Base-by-base conservation (phyloP, 2,888 invertebrate species). In the Adelognathus sp. region DNA sequence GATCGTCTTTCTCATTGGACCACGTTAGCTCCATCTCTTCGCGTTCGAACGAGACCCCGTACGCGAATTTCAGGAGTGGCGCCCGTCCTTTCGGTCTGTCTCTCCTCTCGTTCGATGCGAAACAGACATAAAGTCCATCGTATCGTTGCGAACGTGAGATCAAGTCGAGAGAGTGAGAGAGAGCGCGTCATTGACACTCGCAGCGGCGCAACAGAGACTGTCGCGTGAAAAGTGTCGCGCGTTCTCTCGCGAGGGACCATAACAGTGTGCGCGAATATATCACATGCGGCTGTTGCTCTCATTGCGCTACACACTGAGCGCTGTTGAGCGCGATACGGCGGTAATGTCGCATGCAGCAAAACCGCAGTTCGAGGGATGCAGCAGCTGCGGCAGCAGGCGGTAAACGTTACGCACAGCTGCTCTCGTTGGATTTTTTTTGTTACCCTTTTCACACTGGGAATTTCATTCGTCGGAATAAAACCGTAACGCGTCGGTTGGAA, bases 281-380 rank as follows among this genome's bases (percentile, higher is more conserved):
- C 56, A 69, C 52, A 36, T 14, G 9, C 54, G 31, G 6, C 41
- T 69, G 33, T 63, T 54, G 39, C 50, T 63, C 31, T 16, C 11
- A 29, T 3, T 9, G 31, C 33, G n/a, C 54, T 61, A 61, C 41
- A 36, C 60, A n/a, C n/a, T n/a, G n/a, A n/a, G n/a, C n/a, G n/a
- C n/a, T n/a, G n/a, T n/a, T n/a, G n/a, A n/a, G n/a, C n/a, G n/a
- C n/a, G n/a, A n/a, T n/a, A n/a, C n/a, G n/a, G 60, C 3, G 50
- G 60, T 50, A 52, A 71, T 61, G 61, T 60, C 61, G 72, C 60
- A 56, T 76, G 76, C 71, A 54, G 29, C 36, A 58, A 33, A 46
- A 11, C 24, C 14, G 50, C 74, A 52, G 39, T 33, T 44, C 31
- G 33, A 41, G 50, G 33, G 46, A 29, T 36, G 64, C 64, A 11